Conservation (phyloP, 2,113 vertebrate genomes). For the Charina bottae region DNA sequence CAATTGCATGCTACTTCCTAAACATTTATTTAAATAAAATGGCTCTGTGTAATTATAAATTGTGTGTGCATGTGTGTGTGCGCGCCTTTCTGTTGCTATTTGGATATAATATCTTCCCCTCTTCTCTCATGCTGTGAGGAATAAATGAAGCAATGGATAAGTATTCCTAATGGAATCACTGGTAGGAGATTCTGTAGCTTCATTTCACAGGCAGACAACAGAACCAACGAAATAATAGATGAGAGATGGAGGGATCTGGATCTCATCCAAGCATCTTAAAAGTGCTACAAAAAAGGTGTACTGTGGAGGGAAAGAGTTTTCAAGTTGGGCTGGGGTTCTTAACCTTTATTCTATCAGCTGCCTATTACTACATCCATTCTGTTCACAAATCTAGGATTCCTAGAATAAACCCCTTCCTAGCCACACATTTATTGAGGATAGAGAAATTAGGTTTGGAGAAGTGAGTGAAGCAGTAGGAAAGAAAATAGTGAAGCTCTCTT, state of each 20-base stretch:
- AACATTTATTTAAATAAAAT: conserved; percentile 54
- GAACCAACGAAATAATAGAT: too few species aligned
- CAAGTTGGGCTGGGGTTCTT: background rate
- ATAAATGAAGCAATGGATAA: conserved; percentile 18
- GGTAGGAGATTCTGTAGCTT: background rate
- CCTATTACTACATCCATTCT: background rate
- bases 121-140: background rate
- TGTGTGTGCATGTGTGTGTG: background rate
- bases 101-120: background rate
- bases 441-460: background rate
- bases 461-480: background rate
- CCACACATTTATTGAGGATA: background rate
- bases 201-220: background rate
- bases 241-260: background rate
- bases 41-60: conserved; percentile 59
- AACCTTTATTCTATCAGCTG: background rate
- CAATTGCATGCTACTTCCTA: conserved; percentile 56
- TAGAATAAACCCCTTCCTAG: background rate
- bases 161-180: conserved; percentile 14
- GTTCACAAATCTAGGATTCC: background rate
- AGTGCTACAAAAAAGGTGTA: background rate
- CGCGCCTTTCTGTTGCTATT: conserved; percentile 34
- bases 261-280: background rate
- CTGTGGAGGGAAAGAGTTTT: background rate
- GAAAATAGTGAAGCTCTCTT: too few species aligned